phyloP scores from a whole-genome alignment of 2,113 vertebrate species.

The Tyrannus savana region DNA sequence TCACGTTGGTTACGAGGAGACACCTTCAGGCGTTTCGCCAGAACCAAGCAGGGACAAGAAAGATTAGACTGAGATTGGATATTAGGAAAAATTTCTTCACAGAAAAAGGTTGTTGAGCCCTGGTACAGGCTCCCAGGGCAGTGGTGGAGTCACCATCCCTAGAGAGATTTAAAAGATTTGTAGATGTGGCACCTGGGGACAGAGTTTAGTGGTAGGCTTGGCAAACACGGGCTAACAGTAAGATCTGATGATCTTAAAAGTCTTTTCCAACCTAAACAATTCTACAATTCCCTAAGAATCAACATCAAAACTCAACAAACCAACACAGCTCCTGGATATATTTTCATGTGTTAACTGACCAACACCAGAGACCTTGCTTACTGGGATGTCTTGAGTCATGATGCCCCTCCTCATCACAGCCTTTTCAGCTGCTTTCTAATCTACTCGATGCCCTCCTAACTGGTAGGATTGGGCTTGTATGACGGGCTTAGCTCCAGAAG shows the following conservation, averaged over 20 bases:
- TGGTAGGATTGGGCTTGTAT: neutral
- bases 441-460: neutral
- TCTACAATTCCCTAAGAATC: neutral
- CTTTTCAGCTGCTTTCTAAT: neutral
- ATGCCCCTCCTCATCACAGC: rapidly evolving
- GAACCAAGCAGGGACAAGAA: neutral
- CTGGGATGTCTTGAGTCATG: neutral
- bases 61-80: neutral
- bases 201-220: neutral
- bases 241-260: rapidly evolving
- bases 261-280: neutral
- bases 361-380: neutral
- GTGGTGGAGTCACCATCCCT: neutral
- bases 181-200: no score
- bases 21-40: neutral
- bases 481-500: neutral
- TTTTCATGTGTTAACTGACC: neutral
- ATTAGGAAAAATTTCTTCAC: neutral
- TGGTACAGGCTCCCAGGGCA: neutral
- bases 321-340: neutral
- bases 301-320: neutral
- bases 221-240: neutral
- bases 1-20: rapidly evolving
- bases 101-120: neutral
- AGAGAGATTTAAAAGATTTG: neutral